Percentiles rank a stretch among this genome's conserved stretches.
phyloP scores from a whole-genome alignment of 2,888 invertebrate genomes.

The Orchestes rusci region DNA sequence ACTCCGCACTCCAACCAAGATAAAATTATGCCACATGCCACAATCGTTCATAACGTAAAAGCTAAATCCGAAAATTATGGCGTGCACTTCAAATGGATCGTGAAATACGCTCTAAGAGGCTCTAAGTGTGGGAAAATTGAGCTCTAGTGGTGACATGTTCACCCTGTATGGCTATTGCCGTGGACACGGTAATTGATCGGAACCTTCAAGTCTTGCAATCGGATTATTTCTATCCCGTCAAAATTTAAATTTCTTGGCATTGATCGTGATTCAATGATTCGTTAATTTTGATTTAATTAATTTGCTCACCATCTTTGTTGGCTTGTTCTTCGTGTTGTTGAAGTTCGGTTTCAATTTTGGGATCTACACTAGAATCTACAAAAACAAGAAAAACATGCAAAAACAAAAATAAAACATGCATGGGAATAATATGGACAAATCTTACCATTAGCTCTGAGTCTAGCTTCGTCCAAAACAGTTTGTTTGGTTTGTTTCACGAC shows the following conservation, averaged over 20 bases:
- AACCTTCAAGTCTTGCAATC: too few species aligned
- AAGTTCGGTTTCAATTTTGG: conserved; percentile 38
- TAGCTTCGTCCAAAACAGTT: conserved; percentile 84
- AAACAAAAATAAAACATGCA: conserved; percentile 13
- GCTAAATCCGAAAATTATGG: conserved; percentile 23
- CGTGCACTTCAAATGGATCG: conserved; percentile 39
- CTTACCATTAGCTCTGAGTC: conserved; percentile 81
- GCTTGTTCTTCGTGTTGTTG: conserved; percentile 29
- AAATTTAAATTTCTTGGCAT: too few species aligned
- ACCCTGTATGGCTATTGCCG: too few species aligned
- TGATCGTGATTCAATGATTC: too few species aligned
- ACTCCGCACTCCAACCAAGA: not conserved
- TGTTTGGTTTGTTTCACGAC: conserved; percentile 94
- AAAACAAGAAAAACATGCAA: not conserved
- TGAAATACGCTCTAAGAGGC: conserved; percentile 38
- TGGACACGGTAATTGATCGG: too few species aligned
- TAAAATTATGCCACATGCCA: conserved; percentile 10
- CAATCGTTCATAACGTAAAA: conserved; percentile 23
- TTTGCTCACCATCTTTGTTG: conserved; percentile 33
- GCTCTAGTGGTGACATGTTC: not conserved
- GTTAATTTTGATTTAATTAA: too few species aligned
- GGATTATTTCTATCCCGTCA: too few species aligned
- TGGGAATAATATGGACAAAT: conserved; percentile 19
- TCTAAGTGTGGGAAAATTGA: conserved; percentile 8
- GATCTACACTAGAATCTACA: conserved; percentile 43